Base-by-base conservation (phyloP, 1,140 invertebrate species). In the Drosophila mojavensis region DNA sequence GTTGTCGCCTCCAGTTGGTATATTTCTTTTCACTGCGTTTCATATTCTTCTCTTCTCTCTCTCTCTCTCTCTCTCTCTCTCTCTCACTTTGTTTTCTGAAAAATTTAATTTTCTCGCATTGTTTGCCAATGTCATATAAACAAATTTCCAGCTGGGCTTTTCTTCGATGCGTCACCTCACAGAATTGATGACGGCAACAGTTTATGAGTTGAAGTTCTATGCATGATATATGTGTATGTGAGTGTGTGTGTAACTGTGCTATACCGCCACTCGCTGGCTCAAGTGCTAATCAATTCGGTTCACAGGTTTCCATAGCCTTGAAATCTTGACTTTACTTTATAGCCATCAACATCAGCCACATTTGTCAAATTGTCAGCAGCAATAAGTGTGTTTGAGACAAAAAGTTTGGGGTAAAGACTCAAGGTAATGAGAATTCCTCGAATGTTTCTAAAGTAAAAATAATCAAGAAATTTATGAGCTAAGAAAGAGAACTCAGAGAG, bases 41-140 rank as follows among this genome's bases (percentile, higher is more conserved):
- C 28, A 10, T 48, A 10, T 36, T 59, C 28, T 61, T 51, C 20
- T 24, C 20, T 2, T 61, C 39, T 13, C 13, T 51, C 5, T 28
- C 43, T n/a, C 41, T 11, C 39, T 41, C 7, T 41, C 41, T 1
- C 5, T 43, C 11, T 43, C 13, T n/a, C 1, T 4, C 11, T 5
- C 4, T 45, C n/a, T 48, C 17, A 17, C 17, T 36, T 45, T 26
- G 59, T 67, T 70, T 70, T 74, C 45, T 51, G 43, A 59, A 59
- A 79, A 79, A 79, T 82, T 68, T 69, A 74, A 74, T 74, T 69
- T 74, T 50, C 65, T 55, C 58, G 55, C 54, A 72, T 72, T 72
- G 69, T 72, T 72, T 59, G 47, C 58, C 56, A 39, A 59, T 43
- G 47, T 36, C 60, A 45, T 51, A 64, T 51, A 64, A 11, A 30